A percentile compares a stretch with the other conserved stretches of the same genome.
These are phyloP conservation scores for Phytoseiulus persimilis DNA, from an alignment of 2,888 invertebrate species.

Conservation along the genomic window DNA sequence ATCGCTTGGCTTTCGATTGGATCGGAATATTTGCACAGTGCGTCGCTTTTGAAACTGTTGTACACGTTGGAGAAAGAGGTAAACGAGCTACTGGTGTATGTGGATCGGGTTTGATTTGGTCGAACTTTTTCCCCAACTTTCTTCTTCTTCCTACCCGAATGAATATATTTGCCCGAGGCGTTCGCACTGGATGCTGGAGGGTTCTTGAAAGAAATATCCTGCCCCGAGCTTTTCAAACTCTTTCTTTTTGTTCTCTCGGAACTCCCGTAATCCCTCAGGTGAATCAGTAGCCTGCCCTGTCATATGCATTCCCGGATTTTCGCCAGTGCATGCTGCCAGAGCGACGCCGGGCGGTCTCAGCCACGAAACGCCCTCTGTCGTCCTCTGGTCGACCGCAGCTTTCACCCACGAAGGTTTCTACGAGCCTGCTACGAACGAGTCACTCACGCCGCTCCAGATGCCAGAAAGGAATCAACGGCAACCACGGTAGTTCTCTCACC, in stretches of 20 bases:
- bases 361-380: too few relatives aligned
- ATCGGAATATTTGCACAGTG: neutral
- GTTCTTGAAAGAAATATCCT: neutral
- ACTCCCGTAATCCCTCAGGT: neutral
- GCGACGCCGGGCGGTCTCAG: neutral
- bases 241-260: neutral
- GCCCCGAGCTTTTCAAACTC: neutral
- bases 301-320: neutral
- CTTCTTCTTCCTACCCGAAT: neutral
- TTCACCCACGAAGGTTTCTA: too few relatives aligned
- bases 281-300: neutral
- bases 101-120: neutral
- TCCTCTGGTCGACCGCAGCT: too few relatives aligned
- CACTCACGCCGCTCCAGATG: too few relatives aligned
- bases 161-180: neutral
- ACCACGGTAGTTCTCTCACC: too few relatives aligned
- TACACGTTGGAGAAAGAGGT: neutral
- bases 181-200: neutral
- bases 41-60: neutral
- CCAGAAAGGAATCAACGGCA: too few relatives aligned
- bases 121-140: neutral
- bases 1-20: neutral
- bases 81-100: neutral
- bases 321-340: neutral
- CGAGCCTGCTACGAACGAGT: too few relatives aligned